Evolutionary conservation across 2,797 vertebrate genomes (phyloP), one percentile per base, ranked within the genome.

Genomic region (Alca torda): DNA sequence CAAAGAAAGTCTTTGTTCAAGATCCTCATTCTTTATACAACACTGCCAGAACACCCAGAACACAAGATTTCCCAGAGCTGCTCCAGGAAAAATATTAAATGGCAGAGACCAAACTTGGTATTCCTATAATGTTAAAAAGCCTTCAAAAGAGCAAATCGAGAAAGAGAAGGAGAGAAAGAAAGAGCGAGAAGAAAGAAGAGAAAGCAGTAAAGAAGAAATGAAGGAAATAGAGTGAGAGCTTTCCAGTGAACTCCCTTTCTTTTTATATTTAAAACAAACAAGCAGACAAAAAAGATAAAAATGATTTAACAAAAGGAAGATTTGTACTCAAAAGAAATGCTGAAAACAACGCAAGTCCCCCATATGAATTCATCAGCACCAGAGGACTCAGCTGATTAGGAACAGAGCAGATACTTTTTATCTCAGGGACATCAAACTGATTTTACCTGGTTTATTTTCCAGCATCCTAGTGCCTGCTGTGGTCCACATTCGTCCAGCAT

Each of bases 1-100:
- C 88, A 93, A 95, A 93, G 60, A 87, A 93, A 95, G 64, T 87
- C 74, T 96, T 95, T 95, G 84, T 92, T 96, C 92, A 92, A 65
- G 78, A 51, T 87, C 35, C 68, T 90, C 30, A 87, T 96, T 94
- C 75, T 92, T 95, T 87, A 77, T 61, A 33, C 25, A 81, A 39
- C 72, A 74, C 72, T 3, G 31, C 46, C 84, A 95, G 93, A 95
- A 92, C 90, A 92, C 85, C 60, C 88, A 95, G 85, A 90, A 89
- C 50, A 93, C 63, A 94, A 90, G 72, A 85, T 35, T 93, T 82
- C n/a, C 43, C 80, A 90, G 64, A 78, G 64, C 12, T 89, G 26
- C 41, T 87, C 46, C 78, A 89, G 75, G 60, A 94, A 90, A 90
- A 94, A 80, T 59, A 68, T 43, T 23, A 91, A 87, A 82, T 21